Percentiles rank a stretch among this genome's conserved stretches.
Conservation (phyloP, 37 sponge, comb jelly and placozoan species). For the Haliclona indistincta region DNA sequence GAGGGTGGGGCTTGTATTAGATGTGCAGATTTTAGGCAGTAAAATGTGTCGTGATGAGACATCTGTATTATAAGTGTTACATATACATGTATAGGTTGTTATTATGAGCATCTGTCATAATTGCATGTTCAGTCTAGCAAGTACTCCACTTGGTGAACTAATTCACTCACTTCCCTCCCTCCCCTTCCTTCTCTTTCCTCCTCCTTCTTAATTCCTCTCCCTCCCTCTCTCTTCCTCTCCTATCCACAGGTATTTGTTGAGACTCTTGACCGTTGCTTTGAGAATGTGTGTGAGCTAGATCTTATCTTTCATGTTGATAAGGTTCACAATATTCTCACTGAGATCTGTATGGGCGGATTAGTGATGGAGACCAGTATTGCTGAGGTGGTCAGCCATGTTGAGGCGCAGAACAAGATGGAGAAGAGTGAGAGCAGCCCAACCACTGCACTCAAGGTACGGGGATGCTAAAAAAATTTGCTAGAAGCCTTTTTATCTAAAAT, state of each 20-base stretch:
- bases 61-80: no score
- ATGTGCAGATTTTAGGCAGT: no score
- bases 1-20: no score
- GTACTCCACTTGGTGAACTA: background rate
- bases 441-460: conserved; percentile 54
- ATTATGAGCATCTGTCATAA: background rate
- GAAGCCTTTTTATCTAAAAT: no score
- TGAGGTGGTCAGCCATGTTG: conserved; percentile 88
- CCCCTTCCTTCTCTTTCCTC: background rate
- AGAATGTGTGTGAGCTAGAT: conserved; percentile 99
- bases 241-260: conserved; percentile 95
- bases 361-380: conserved; percentile 97
- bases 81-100: no score
- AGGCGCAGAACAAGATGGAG: conserved; percentile 92
- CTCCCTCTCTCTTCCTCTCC: background rate
- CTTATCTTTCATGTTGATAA: conserved; percentile 99
- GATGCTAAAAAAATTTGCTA: no score
- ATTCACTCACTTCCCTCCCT: background rate
- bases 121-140: background rate
- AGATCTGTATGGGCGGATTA: conserved; percentile 99
- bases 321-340: conserved; percentile 67
- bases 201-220: no score
- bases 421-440: conserved; percentile 79
- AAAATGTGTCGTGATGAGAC: no score
- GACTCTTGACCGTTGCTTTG: conserved; percentile 97